Percentiles rank a stretch among this genome's conserved stretches.
phyloP scores from a whole-genome alignment of 2,797 vertebrate genomes.

The Sitta carolinensis region DNA sequence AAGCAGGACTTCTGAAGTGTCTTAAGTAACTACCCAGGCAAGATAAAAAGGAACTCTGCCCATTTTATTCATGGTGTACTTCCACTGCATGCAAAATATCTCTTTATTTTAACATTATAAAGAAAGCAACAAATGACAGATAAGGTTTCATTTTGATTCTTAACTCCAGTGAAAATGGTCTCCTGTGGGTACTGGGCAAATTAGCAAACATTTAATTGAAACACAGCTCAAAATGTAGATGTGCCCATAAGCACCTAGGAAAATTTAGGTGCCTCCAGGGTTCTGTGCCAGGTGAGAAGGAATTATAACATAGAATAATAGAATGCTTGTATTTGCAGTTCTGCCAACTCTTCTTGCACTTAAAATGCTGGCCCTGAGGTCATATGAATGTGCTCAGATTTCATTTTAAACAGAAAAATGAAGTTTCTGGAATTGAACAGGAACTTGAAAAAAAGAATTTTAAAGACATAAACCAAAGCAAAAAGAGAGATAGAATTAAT shows the following conservation, averaged over 20 bases:
- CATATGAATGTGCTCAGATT: neutral
- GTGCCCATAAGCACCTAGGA: neutral
- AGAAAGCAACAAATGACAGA: neutral
- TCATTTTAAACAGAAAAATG: neutral
- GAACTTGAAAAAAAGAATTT: neutral
- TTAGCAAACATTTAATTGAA: slow-evolving; percentile 25
- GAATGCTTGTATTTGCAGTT: neutral
- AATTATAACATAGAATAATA: slow-evolving; percentile 3
- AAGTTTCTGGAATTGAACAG: neutral
- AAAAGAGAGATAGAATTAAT: neutral
- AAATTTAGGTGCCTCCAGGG: neutral
- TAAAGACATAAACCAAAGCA: neutral
- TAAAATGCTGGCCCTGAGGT: neutral
- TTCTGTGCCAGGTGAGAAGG: slow-evolving; percentile 8
- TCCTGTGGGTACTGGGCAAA: neutral
- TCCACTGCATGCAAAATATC: neutral
- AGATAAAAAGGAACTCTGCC: neutral
- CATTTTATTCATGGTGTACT: neutral
- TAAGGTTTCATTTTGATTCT: neutral
- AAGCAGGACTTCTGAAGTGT: neutral
- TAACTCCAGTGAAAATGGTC: neutral
- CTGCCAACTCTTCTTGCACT: neutral
- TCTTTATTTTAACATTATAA: neutral
- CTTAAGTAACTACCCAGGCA: neutral
- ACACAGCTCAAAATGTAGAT: neutral